A percentile compares a stretch with the other conserved stretches of the same genome.
Evolutionary conservation across 2,797 vertebrate genomes (phyloP).

Genomic region (Huso huso): DNA sequence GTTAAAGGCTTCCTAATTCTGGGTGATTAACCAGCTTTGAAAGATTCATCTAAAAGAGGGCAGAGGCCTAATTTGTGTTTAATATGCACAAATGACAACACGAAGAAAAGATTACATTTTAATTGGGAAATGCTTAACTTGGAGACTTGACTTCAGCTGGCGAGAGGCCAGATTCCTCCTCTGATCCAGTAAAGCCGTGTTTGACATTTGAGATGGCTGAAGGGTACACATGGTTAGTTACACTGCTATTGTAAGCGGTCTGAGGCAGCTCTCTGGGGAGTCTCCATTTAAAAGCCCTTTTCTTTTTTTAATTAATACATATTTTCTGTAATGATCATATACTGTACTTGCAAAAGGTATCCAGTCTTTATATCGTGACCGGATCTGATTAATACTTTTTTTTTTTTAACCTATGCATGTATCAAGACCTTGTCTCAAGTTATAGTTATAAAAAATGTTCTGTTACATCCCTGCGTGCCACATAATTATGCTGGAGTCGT

Average conservation of each 20-base stretch:
- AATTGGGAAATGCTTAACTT: conserved; percentile 34
- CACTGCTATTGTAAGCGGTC: conserved; percentile 14
- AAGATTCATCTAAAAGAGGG: conserved; percentile 25
- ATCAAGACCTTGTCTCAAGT: no score
- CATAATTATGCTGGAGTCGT: background rate
- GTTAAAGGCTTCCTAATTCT: conserved; percentile 15
- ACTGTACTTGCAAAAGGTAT: conserved; percentile 1
- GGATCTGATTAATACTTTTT: no score
- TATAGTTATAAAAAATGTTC: no score
- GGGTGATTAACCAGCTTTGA: conserved; percentile 28
- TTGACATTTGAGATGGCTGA: conserved; percentile 43
- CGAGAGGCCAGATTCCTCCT: conserved; percentile 36
- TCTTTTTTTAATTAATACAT: background rate
- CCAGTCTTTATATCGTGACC: background rate
- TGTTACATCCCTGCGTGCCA: background rate
- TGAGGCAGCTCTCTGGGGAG: conserved; percentile 12
- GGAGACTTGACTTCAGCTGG: conserved; percentile 27
- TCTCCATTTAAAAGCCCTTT: conserved; percentile 3
- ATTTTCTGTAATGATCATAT: conserved; percentile 1
- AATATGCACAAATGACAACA: conserved; percentile 37
- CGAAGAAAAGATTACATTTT: conserved; percentile 29
- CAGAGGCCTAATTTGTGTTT: conserved; percentile 33
- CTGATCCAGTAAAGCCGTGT: conserved; percentile 40
- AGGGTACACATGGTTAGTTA: conserved; percentile 25
- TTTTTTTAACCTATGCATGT: no score